phyloP scores from a whole-genome alignment of 2,888 invertebrate species.

The Ophion ventricosus region DNA sequence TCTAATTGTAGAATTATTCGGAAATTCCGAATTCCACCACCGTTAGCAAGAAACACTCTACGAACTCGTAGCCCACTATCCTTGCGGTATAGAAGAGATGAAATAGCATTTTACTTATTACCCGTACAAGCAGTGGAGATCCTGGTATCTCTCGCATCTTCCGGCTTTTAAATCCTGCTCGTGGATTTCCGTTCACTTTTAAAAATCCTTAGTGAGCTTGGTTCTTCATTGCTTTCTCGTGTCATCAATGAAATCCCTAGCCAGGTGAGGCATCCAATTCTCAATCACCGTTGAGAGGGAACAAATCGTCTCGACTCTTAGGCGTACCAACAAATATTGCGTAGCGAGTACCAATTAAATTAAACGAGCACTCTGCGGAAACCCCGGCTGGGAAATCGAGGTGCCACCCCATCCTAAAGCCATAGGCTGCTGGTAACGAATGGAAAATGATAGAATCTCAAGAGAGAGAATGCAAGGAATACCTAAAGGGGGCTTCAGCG shows the following conservation, averaged over 20 bases:
- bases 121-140: conserved; percentile 21
- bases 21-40: conserved; percentile 36
- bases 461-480: not conserved
- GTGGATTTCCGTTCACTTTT: not conserved
- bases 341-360: conserved; percentile 70
- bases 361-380: conserved; percentile 40
- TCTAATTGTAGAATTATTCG: conserved; percentile 74
- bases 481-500: not conserved
- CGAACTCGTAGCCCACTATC: conserved; percentile 20
- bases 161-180: not conserved
- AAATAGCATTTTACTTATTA: conserved; percentile 37
- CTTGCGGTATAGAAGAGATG: conserved; percentile 20
- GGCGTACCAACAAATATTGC: conserved; percentile 61
- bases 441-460: conserved; percentile 38
- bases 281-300: conserved; percentile 23
- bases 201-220: not conserved
- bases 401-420: not conserved
- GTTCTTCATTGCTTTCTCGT: conserved; percentile 9
- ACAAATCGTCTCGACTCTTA: conserved; percentile 1
- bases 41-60: conserved; percentile 22
- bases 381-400: conserved; percentile 11
- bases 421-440: not conserved
- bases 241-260: conserved; percentile 22
- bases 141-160: not conserved
- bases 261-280: conserved; percentile 3